Evolutionary conservation across 2,113 vertebrate genomes (phyloP).

Genomic region (Phaethornis superciliosus): DNA sequence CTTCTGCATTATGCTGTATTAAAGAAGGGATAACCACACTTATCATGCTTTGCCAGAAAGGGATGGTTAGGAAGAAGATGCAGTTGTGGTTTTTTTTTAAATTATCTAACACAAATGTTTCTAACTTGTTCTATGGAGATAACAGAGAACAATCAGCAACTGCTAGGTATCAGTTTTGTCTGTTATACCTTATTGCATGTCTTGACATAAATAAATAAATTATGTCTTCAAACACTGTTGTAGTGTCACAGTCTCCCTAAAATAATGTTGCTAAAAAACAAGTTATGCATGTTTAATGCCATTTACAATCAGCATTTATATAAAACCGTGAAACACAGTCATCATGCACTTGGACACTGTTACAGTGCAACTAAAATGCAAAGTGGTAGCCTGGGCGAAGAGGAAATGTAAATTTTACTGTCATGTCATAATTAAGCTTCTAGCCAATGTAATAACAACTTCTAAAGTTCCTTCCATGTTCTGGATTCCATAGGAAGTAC

Average conservation of each 20-base stretch:
- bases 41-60: neutral
- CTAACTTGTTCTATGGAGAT: constrained; percentile 42
- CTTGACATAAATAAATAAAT: constrained; percentile 44
- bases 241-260: too few species aligned
- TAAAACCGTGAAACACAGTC: neutral
- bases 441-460: neutral
- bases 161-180: neutral
- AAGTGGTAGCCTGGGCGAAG: neutral
- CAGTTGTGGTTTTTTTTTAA: neutral
- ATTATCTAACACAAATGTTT: constrained; percentile 5
- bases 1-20: neutral
- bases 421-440: neutral
- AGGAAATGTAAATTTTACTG: neutral
- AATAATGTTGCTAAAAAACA: constrained; percentile 46
- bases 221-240: neutral
- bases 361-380: neutral
- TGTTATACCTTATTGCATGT: constrained; percentile 12
- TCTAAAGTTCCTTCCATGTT: neutral
- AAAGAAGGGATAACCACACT: neutral
- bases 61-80: neutral
- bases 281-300: neutral
- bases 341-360: neutral
- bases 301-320: neutral
- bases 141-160: constrained; percentile 16
- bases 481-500: neutral